These are phyloP conservation scores for Oreotrochilus melanogaster DNA, from an alignment of 2,113 vertebrate genomes.

Conservation along the genomic window DNA sequence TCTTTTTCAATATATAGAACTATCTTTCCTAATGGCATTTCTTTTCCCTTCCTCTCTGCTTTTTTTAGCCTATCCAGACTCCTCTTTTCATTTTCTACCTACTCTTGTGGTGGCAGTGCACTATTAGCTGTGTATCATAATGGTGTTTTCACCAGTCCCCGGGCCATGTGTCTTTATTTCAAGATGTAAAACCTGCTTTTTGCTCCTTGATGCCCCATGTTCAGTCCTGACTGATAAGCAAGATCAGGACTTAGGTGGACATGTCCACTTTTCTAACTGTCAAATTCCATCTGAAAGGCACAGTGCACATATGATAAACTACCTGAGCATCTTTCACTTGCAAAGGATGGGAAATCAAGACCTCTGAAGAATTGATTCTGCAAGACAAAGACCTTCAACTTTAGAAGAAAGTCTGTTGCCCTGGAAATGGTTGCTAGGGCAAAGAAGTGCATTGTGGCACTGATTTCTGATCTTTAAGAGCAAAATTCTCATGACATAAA, in stretches of 20 bases:
- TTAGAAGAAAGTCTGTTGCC: conserved; percentile 43
- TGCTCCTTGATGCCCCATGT: background rate
- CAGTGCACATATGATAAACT: background rate
- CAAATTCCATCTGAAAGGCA: background rate
- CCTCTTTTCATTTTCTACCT: background rate
- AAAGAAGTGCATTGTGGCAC: conserved; percentile 37
- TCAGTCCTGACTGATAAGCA: background rate
- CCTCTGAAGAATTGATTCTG: conserved; percentile 23
- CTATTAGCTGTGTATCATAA: background rate
- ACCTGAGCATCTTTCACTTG: background rate
- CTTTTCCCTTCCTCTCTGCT: background rate
- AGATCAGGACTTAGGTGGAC: background rate
- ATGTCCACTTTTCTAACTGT: background rate
- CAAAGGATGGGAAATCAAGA: background rate
- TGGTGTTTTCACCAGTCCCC: background rate
- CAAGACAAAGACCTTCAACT: conserved; percentile 17
- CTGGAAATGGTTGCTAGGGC: conserved; percentile 44
- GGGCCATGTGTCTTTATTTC: background rate
- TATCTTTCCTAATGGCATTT: background rate
- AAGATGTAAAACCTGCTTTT: background rate
- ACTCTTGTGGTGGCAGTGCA: background rate
- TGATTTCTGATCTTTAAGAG: conserved; percentile 57
- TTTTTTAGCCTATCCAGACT: background rate
- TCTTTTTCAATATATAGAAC: background rate
- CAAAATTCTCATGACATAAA: conserved; percentile 49